Conservation (phyloP, 2,797 vertebrate species). For the Chanos chanos region DNA sequence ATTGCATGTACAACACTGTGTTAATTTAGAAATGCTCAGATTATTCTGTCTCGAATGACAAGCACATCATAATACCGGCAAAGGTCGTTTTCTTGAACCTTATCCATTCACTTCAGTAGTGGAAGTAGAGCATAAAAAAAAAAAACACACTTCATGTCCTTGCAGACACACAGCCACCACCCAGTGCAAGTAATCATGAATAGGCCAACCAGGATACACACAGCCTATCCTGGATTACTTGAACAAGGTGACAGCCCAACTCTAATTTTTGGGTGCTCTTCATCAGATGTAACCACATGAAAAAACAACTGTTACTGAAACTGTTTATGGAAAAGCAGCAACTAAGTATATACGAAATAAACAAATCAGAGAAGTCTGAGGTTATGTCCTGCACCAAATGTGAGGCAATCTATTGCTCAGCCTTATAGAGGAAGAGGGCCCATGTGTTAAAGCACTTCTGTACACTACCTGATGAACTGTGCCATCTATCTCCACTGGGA, state of each 20-base stretch:
- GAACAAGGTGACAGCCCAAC: constrained; percentile 82
- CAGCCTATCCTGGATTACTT: constrained; percentile 99
- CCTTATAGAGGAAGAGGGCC: neutral
- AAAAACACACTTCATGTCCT: too few species aligned
- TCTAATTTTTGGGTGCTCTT: neutral
- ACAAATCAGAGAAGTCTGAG: too few species aligned
- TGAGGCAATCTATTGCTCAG: too few species aligned
- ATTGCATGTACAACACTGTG: neutral
- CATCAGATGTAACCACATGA: too few species aligned
- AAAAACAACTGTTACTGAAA: neutral
- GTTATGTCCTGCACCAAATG: too few species aligned
- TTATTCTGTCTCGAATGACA: too few species aligned
- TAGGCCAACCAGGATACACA: constrained; percentile 88
- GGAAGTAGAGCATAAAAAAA: too few species aligned
- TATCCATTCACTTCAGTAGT: too few species aligned
- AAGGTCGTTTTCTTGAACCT: too few species aligned
- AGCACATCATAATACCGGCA: too few species aligned
- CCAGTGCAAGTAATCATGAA: constrained; percentile 98
- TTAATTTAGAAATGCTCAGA: too few species aligned
- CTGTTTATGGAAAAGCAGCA: neutral
- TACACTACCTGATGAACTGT: constrained; percentile 92
- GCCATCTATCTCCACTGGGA: constrained; percentile 97
- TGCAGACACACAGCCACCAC: constrained; percentile 59
- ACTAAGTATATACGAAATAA: too few species aligned
- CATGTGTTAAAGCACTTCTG: neutral